Conservation (phyloP, 2,113 vertebrate genomes). For the Ageneiosus marmoratus region DNA sequence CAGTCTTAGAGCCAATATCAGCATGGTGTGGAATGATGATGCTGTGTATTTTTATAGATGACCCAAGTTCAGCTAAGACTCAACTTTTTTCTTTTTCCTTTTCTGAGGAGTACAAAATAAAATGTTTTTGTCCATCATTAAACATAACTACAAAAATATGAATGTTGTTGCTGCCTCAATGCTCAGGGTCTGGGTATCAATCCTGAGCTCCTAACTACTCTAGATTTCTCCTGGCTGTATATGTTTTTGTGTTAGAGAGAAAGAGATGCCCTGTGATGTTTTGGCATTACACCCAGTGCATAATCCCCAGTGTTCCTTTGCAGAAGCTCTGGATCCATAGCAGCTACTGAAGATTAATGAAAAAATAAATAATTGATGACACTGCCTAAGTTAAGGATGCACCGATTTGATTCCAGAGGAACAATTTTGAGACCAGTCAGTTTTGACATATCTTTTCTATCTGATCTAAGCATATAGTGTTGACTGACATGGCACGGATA, state of each 20-base stretch:
- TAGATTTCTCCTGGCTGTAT: background rate
- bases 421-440: background rate
- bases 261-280: background rate
- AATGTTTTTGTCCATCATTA: background rate
- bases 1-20: conserved; percentile 2
- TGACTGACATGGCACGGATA: background rate
- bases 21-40: background rate
- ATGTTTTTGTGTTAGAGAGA: background rate
- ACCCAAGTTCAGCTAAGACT: background rate
- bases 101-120: background rate
- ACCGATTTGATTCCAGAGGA: background rate
- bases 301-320: background rate
- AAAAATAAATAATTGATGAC: background rate
- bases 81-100: background rate
- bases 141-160: background rate
- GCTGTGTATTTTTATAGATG: conserved; percentile 11
- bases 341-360: background rate
- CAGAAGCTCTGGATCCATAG: background rate
- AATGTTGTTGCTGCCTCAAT: background rate
- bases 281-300: background rate
- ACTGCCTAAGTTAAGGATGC: background rate
- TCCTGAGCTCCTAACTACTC: too few species aligned
- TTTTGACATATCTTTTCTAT: background rate
- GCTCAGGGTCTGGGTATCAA: too few species aligned
- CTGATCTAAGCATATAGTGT: background rate